Percentiles rank a stretch among this genome's conserved stretches.
Conservation (phyloP, 2,888 invertebrate species). For the Siphlonurus alternatus region DNA sequence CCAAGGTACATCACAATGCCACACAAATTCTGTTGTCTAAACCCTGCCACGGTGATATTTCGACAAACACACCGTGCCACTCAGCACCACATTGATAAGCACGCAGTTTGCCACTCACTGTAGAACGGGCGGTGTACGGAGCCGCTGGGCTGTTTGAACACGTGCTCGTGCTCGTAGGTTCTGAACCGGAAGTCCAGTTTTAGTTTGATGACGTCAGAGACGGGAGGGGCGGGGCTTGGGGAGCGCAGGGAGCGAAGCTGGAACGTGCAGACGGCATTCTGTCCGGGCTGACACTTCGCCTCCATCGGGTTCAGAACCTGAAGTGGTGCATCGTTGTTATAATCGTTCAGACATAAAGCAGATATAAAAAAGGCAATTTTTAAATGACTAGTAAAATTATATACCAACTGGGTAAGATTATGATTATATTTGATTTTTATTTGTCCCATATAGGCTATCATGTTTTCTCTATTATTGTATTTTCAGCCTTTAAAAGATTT, state of each 20-base stretch:
- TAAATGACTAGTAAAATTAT: too few relatives aligned
- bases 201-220: background rate
- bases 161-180: background rate
- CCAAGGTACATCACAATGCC: too few relatives aligned
- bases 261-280: conserved; percentile 3
- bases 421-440: too few relatives aligned
- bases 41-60: too few relatives aligned
- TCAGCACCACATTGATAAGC: background rate
- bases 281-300: conserved; percentile 7
- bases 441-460: too few relatives aligned
- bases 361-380: too few relatives aligned
- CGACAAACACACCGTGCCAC: background rate
- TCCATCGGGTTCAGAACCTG: conserved; percentile 12
- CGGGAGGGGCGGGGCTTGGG: conserved; percentile 5
- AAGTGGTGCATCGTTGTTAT: too few relatives aligned
- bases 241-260: conserved; percentile 1
- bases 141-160: background rate
- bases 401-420: too few relatives aligned
- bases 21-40: background rate
- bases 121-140: background rate
- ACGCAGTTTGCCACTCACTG: too few relatives aligned
- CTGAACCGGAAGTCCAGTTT: background rate
- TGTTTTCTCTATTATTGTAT: too few relatives aligned
- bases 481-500: too few relatives aligned
- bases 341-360: too few relatives aligned